Base-by-base conservation (phyloP, 2,797 vertebrate species). In the Poeciliopsis turneri region DNA sequence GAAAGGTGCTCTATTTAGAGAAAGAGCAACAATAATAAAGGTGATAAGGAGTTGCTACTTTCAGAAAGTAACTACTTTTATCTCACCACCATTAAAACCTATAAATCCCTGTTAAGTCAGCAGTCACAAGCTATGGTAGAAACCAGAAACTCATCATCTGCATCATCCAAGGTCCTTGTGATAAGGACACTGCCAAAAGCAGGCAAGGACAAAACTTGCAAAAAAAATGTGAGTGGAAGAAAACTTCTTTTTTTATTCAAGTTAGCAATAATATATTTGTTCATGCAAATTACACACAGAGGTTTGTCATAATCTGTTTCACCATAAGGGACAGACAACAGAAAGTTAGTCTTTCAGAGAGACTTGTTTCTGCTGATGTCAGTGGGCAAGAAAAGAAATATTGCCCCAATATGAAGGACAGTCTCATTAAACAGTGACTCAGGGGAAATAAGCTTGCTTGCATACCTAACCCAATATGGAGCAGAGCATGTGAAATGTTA, bases 371-470 rank as follows among this genome's bases (percentile, higher is more conserved):
- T 79, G 68, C 25, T 75, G 72, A 75, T 70, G 80, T 76, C 73
- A 75, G 25, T 49, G 72, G 59, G 87, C 76, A 77, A 83, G 39
- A 81, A 84, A 74, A 82, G 75, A 87, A 86, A 90, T 84, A 85
- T 47, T 81, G 82, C 84, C 79, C 89, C 80, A 84, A 76, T 84
- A 81, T 86, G 84, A 93, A 84, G 81, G 87, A 92, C 86, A 81
- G 78, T 86, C 85, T 92, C 80, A 93, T 93, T 90, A 87, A 84
- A 92, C 69, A 71, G 39, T 45, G 81, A 86, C 89, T 89, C 83
- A 2, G 51, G 88, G 90, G 89, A 92, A 92, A 92, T 88, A 92
- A 86, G 78, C 85, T 69, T 28, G 75, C 79, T 83, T 85, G 74
- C 78, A 87, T 76, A 84, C 78, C 53, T 82, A 77, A 82, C 74